Conservation (phyloP, 2,888 invertebrate species). For the Lasioglossum leucozonium region DNA sequence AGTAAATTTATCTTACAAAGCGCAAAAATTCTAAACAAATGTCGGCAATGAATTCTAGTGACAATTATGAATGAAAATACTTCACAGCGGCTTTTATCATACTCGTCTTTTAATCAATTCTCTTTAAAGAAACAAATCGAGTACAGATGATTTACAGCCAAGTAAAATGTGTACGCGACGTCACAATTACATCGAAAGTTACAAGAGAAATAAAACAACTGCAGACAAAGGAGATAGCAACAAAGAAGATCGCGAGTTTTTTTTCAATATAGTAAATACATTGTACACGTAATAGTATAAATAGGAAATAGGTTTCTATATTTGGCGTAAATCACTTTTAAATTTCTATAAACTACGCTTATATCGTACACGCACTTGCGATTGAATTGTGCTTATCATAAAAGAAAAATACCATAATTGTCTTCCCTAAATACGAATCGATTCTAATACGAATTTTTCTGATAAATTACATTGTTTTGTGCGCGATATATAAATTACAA, state of each 20-base stretch:
- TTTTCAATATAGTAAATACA: slow-evolving; percentile 59
- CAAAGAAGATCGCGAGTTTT: slow-evolving; percentile 42
- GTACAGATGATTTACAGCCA: slow-evolving; percentile 54
- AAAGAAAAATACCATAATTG: slow-evolving; percentile 53
- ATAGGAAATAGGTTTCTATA: slow-evolving; percentile 75
- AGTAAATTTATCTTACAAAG: not conserved
- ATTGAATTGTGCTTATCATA: slow-evolving; percentile 55
- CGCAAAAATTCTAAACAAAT: slow-evolving; percentile 10
- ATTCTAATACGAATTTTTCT: slow-evolving; percentile 42
- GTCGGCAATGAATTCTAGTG: not conserved
- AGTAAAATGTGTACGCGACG: slow-evolving; percentile 29
- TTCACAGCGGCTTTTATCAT: slow-evolving; percentile 26
- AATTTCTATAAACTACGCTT: slow-evolving; percentile 71
- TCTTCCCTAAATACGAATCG: slow-evolving; percentile 15
- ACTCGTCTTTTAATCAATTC: slow-evolving; percentile 61
- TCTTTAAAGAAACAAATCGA: slow-evolving; percentile 46
- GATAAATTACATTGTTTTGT: slow-evolving; percentile 35
- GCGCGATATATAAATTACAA: slow-evolving; percentile 41
- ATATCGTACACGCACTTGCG: slow-evolving; percentile 52
- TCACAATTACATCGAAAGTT: slow-evolving; percentile 33
- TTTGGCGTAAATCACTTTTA: slow-evolving; percentile 80
- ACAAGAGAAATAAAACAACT: slow-evolving; percentile 37
- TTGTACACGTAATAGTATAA: slow-evolving; percentile 70
- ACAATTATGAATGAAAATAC: slow-evolving; percentile 34
- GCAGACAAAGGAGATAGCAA: slow-evolving; percentile 27